A percentile compares a stretch with the other conserved stretches of the same genome.
Evolutionary conservation across 2,888 invertebrate species (phyloP).

Genomic region (Drosophila kambysellisi): DNA sequence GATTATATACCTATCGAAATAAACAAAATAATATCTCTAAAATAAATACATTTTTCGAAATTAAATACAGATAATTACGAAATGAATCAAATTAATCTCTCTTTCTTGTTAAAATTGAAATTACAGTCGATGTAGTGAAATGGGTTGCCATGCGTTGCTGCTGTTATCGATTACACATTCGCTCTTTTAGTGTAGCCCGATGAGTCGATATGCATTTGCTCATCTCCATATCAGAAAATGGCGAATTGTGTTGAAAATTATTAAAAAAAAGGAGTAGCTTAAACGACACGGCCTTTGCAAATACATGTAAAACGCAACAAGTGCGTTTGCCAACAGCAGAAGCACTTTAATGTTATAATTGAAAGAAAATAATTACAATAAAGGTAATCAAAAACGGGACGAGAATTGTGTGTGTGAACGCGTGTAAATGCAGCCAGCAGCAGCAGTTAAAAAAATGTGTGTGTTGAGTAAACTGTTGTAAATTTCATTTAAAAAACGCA

Average conservation of each 20-base stretch:
- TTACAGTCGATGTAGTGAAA: neutral
- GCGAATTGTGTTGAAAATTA: constrained; percentile 54
- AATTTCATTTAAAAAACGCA: neutral
- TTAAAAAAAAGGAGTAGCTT: constrained; percentile 27
- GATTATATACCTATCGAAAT: neutral
- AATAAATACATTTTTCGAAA: neutral
- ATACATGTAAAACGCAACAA: constrained; percentile 30
- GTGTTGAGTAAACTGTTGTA: neutral
- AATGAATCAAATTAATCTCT: neutral
- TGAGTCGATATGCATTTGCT: constrained; percentile 14
- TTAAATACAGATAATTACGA: no score
- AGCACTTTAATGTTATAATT: constrained; percentile 6
- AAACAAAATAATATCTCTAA: neutral
- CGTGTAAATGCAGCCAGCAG: constrained; percentile 1
- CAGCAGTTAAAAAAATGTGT: neutral
- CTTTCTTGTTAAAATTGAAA: neutral
- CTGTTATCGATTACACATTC: neutral
- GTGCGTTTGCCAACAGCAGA: constrained; percentile 13
- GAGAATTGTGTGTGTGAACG: constrained; percentile 1
- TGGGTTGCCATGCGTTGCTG: neutral
- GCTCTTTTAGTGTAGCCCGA: neutral
- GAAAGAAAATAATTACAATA: neutral
- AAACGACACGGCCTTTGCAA: constrained; percentile 4
- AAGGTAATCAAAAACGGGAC: neutral
- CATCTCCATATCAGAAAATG: constrained; percentile 52